phyloP scores from a whole-genome alignment of 2,888 invertebrate genomes.

The Cordilura impudica region DNA sequence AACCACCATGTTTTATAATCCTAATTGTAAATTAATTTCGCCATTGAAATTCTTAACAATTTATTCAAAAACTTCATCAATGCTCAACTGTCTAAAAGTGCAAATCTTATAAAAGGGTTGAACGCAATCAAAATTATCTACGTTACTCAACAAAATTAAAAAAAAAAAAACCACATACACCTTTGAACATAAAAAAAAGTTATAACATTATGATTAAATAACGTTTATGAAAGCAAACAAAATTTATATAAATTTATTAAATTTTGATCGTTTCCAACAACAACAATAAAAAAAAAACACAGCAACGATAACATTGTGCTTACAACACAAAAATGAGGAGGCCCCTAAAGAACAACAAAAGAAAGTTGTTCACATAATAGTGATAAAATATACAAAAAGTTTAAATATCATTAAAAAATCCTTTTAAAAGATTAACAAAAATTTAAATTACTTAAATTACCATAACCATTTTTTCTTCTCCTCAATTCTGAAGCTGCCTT shows the following conservation, averaged over 20 bases:
- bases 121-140: neutral
- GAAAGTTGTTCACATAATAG: neutral
- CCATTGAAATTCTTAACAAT: neutral
- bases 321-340: neutral
- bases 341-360: neutral
- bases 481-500: neutral
- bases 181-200: neutral
- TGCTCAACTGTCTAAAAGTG: constrained; percentile 1
- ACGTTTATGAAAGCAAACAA: neutral
- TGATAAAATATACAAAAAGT: constrained; percentile 15
- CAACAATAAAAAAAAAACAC: neutral
- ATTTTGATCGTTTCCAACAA: neutral
- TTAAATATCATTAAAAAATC: constrained; percentile 46
- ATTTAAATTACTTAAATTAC: constrained; percentile 45
- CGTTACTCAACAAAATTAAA: neutral
- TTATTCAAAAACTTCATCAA: constrained; percentile 7
- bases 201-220: constrained; percentile 27
- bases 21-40: too few species aligned
- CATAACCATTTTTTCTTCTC: constrained; percentile 16
- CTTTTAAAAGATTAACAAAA: constrained; percentile 49
- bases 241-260: constrained; percentile 23
- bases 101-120: constrained; percentile 3
- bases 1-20: too few species aligned
- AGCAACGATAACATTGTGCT: neutral
- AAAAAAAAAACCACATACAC: neutral